Evolutionary conservation across 2,113 vertebrate species (phyloP), one percentile per base, ranked within the genome.

Genomic region (Malurus melanocephalus): DNA sequence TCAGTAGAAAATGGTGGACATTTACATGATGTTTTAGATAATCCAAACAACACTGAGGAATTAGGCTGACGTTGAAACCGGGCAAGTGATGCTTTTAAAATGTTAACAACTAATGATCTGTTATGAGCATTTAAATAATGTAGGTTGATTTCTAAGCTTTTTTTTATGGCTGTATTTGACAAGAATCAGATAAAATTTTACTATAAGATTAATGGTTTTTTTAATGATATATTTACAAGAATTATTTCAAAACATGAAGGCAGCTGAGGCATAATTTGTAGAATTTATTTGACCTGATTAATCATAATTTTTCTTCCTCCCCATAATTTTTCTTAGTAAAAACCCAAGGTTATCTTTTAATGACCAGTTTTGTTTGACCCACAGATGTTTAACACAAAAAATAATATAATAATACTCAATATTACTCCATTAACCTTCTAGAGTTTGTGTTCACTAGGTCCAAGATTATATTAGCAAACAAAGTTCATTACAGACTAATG

Each of bases 351-450:
- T 89, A 64, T 28, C 53, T 83, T 43, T 73, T 69, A 82, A 45
- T 73, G 46, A 42, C 13, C 15, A n/a, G 2, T 71, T 86, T 46
- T 55, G 11, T 76, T 77, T 6, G 3, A 66, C 28, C 38, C 75
- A 72, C 21, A 45, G 53, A 15, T 62, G 51, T 38, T 68, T 46
- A 84, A 52, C 62, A 68, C 48, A 81, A 55, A 83, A 83, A 21
- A 35, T 32, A 80, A 45, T 2, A 16, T 22, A 75, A 26, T 73
- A 71, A 67, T 87, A n/a, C 53, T 56, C 28, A 19, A 0, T 51
- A 69, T 88, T 86, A 83, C n/a, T 57, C 32, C 17, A 60, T 80
- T 92, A 93, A 91, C 85, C 56, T 95, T 90, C 38, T 10, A 40
- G 59, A 77, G 65, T 64, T 78, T 69, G 27, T 59, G 59, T 72